A percentile compares a stretch with the other conserved stretches of the same genome.
phyloP scores from a whole-genome alignment of 1,140 invertebrate species.

The Eulimnadia texana region DNA sequence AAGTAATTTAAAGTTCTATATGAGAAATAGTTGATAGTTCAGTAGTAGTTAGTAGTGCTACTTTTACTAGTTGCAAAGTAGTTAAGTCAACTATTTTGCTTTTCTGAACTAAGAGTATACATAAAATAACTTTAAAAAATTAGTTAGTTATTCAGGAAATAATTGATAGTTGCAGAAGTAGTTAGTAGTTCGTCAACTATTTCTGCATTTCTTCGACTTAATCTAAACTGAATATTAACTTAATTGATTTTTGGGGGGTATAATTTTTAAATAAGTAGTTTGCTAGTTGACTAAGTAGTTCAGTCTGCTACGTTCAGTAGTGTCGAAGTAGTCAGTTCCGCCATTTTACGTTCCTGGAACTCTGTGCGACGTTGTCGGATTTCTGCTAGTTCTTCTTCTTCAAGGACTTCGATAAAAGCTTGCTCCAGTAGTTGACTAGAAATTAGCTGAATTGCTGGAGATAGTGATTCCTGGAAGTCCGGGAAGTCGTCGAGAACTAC shows the following conservation, averaged over 20 bases:
- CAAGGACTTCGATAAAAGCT: slow-evolving; percentile 55
- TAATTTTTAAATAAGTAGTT: background rate
- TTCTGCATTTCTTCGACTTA: too few relatives aligned
- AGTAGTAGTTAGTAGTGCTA: too few relatives aligned
- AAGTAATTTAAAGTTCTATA: too few relatives aligned
- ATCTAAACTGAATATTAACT: background rate
- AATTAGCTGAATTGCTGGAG: slow-evolving; percentile 69
- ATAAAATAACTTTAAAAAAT: too few relatives aligned
- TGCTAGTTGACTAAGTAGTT: background rate
- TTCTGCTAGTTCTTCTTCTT: slow-evolving; percentile 41
- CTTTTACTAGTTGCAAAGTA: too few relatives aligned
- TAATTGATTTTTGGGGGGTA: background rate
- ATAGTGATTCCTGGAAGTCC: slow-evolving; percentile 76
- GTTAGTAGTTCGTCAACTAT: too few relatives aligned
- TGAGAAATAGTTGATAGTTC: too few relatives aligned
- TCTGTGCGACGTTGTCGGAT: slow-evolving; percentile 60
- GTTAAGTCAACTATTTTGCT: too few relatives aligned
- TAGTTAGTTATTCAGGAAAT: too few relatives aligned
- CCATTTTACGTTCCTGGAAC: slow-evolving; percentile 51
- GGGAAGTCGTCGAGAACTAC: slow-evolving; percentile 1
- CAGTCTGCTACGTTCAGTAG: slow-evolving; percentile 2
- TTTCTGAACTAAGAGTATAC: too few relatives aligned
- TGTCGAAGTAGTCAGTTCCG: slow-evolving; percentile 47
- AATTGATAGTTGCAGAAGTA: too few relatives aligned
- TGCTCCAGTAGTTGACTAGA: slow-evolving; percentile 78